A percentile compares a stretch with the other conserved stretches of the same genome.
phyloP scores from a whole-genome alignment of 2,888 invertebrate species.

The Teleiodes luculella region DNA sequence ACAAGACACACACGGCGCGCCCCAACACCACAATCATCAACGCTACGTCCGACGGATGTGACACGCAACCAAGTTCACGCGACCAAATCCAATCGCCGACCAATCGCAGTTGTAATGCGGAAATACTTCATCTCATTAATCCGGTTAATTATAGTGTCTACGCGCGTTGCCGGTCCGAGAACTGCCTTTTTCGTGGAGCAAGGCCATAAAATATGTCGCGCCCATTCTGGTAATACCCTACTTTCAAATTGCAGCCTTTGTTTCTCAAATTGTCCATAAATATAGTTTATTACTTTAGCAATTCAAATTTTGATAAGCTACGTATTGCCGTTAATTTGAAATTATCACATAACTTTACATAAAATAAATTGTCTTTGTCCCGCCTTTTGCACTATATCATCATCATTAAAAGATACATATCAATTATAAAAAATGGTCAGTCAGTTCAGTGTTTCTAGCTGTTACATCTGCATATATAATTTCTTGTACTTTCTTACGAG shows the following conservation, averaged over 20 bases:
- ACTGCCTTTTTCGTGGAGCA: not conserved
- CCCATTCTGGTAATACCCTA: not conserved
- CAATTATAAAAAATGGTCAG: not conserved
- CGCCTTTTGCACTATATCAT: no score
- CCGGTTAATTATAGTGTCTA: slow-evolving; percentile 26
- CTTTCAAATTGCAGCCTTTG: slow-evolving; percentile 6
- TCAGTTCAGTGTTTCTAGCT: not conserved
- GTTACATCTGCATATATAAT: not conserved
- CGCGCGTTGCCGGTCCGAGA: not conserved
- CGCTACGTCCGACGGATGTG: slow-evolving; percentile 4
- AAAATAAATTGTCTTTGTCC: no score
- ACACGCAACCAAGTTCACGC: slow-evolving; percentile 17
- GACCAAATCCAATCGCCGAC: slow-evolving; percentile 11
- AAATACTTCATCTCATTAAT: slow-evolving; percentile 32
- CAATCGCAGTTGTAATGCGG: slow-evolving; percentile 32
- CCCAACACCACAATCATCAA: not conserved
- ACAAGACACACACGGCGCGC: no score
- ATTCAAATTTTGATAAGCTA: not conserved
- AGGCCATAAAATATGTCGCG: slow-evolving; percentile 8
- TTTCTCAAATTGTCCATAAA: not conserved
- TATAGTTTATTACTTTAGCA: not conserved
- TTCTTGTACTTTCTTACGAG: not conserved
- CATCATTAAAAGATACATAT: not conserved
- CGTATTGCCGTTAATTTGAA: no score
- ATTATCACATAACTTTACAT: no score